Evolutionary conservation across 2,113 vertebrate species (phyloP), one percentile per base, ranked within the genome.

Genomic region (Solenodon paradoxus): DNA sequence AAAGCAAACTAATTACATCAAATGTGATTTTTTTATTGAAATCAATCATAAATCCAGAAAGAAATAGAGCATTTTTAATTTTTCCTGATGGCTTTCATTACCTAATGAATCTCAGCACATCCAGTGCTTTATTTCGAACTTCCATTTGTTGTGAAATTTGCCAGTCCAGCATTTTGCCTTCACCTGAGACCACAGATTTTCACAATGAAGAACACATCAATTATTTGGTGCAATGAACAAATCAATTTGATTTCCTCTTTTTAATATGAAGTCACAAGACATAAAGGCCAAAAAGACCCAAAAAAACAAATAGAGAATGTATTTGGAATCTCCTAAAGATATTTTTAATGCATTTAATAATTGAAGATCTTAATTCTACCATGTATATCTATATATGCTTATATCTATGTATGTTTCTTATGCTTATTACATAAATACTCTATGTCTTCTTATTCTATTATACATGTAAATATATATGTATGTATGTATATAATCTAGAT

Each of bases 61-160:
- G 12, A 94, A 81, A 22, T 12, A 66, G 40, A 92, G 64, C 40
- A 28, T 82, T 94, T 59, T 66, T 35, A 35, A 20, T 87, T 42
- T 63, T 83, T 92, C 64, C 40, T 53, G 68, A 90, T 66, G 42
- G 72, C 4, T 69, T 90, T 96, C 84, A 93, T 72, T 80, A 55
- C 19, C 75, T 81, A 77, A 95, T 94, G 88, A 97, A 92, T 94
- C 93, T 53, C 26, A 79, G n/a, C 32, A 78, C 79, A 87, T 42
- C 64, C 40, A 45, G 32, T 55, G 24, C 69, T 75, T 88, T 35
- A 24, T 77, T 38, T 49, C 61, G 91, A 91, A 80, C 63, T 28
- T 57, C 3, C 3, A 35, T 53, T 84, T 59, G 49, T 53, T 69
- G 24, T 61, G 71, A 92, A 42, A 38, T 64, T 90, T 91, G 81